A percentile compares a stretch with the other conserved stretches of the same genome.
Evolutionary conservation across 1,140 invertebrate species (phyloP).

Genomic region (Mactra quadrangularis): DNA sequence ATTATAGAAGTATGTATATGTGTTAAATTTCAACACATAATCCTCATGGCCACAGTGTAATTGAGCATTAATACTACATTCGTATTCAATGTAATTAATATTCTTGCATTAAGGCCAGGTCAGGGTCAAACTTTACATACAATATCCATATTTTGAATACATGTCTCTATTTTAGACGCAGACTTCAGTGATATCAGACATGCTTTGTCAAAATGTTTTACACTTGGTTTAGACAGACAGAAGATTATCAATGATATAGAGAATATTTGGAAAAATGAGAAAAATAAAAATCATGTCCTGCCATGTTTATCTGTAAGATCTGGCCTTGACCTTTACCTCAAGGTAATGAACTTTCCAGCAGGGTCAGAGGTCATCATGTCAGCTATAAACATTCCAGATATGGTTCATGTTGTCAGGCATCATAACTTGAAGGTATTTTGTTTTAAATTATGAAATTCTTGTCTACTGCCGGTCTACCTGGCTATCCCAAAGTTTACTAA

Average conservation of each 20-base stretch:
- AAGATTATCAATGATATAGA: constrained; percentile 69
- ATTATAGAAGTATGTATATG: too few species aligned
- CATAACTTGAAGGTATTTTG: constrained; percentile 75
- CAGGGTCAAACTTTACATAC: too few species aligned
- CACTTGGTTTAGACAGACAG: constrained; percentile 50
- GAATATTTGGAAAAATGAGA: constrained; percentile 73
- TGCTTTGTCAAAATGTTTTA: constrained; percentile 64
- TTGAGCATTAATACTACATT: too few species aligned
- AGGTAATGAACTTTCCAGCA: constrained; percentile 77
- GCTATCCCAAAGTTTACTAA: too few species aligned
- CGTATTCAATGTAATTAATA: too few species aligned
- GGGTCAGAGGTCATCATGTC: constrained; percentile 84
- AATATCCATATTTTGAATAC: too few species aligned
- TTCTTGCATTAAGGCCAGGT: too few species aligned
- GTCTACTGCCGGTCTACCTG: too few species aligned
- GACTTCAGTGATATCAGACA: constrained; percentile 64
- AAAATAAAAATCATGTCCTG: constrained; percentile 77
- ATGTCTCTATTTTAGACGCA: constrained; percentile 79
- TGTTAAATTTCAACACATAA: too few species aligned
- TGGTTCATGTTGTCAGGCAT: constrained; percentile 78
- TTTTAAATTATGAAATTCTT: background rate
- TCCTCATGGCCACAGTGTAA: too few species aligned
- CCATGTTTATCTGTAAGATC: constrained; percentile 81
- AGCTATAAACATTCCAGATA: constrained; percentile 83
- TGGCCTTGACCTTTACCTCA: constrained; percentile 81